Evolutionary conservation across 2,888 invertebrate species (phyloP).

Genomic region (Microplitis deprimator): DNA sequence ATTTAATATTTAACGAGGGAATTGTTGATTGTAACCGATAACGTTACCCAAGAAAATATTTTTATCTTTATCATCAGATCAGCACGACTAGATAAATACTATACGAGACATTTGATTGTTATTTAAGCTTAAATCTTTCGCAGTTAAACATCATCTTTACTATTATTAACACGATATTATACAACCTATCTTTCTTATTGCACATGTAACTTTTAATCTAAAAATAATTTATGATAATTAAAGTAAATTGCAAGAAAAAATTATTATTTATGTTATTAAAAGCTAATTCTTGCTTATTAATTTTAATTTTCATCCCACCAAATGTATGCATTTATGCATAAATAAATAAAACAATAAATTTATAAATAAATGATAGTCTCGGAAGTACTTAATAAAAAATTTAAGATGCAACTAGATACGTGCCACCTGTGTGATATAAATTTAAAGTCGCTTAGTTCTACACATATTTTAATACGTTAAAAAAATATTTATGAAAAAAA

Average conservation of each 20-base stretch:
- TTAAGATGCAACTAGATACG: constrained; percentile 27
- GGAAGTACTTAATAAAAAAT: constrained; percentile 13
- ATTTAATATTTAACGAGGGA: constrained; percentile 22
- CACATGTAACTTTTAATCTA: not conserved
- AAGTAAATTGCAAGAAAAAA: not conserved
- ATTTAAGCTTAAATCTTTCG: not conserved
- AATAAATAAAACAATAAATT: not conserved
- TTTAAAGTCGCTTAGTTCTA: constrained; percentile 15
- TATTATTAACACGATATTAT: not conserved
- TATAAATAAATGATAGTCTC: constrained; percentile 17
- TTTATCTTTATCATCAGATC: not conserved
- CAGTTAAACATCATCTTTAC: not conserved
- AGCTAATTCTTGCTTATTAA: too few relatives aligned
- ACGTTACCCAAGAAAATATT: not conserved
- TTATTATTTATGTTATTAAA: too few relatives aligned
- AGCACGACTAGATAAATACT: not conserved
- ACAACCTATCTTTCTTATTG: not conserved
- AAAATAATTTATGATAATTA: not conserved
- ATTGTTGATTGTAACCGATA: constrained; percentile 32
- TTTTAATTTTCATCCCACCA: too few relatives aligned
- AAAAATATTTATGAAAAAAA: constrained; percentile 6
- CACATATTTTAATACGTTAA: not conserved
- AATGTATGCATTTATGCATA: not conserved
- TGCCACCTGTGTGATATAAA: constrained; percentile 18
- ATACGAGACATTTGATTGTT: not conserved